phyloP scores from a whole-genome alignment of 2,113 vertebrate genomes.

The Hydropotes inermis region DNA sequence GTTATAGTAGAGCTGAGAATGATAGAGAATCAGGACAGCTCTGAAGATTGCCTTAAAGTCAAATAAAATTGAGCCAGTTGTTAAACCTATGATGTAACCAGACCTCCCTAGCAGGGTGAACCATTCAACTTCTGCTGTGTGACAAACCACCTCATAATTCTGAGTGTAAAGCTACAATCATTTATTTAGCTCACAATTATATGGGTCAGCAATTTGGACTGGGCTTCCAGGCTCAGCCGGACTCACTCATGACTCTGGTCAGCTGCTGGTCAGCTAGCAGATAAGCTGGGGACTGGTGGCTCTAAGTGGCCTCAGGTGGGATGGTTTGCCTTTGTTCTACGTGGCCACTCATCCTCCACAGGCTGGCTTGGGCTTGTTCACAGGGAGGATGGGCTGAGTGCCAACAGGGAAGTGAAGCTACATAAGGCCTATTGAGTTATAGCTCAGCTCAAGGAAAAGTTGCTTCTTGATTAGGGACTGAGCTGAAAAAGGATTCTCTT shows the following conservation, averaged over 20 bases:
- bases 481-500: background rate
- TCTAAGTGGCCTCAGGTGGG: background rate
- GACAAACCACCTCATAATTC: constrained; percentile 12
- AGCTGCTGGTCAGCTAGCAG: background rate
- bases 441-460: background rate
- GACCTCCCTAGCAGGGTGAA: background rate
- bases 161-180: constrained; percentile 19
- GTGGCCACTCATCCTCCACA: background rate
- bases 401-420: background rate
- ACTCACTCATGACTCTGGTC: background rate
- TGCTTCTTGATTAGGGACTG: background rate
- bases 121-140: background rate
- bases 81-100: background rate
- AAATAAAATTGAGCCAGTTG: background rate
- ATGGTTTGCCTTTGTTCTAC: background rate
- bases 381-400: background rate
- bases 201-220: background rate
- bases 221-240: background rate
- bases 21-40: background rate
- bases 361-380: background rate
- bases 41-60: background rate
- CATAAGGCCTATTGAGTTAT: background rate
- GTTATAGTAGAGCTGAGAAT: background rate
- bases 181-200: constrained; percentile 26
- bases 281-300: background rate